Percentiles rank a stretch among this genome's conserved stretches.
Conservation (phyloP, 2,888 invertebrate genomes). For the Keiferia lycopersicella region DNA sequence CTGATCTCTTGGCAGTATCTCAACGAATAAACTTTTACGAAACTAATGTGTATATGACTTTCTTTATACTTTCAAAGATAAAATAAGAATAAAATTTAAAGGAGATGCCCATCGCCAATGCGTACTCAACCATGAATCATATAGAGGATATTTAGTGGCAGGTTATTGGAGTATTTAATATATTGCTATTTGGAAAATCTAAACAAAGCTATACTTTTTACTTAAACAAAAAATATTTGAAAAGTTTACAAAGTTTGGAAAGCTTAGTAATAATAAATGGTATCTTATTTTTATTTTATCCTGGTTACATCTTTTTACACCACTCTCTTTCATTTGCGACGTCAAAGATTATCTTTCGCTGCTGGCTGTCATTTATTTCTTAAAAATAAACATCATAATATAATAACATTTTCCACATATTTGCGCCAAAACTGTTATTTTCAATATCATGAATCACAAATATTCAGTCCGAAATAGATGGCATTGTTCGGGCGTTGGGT, state of each 20-base stretch:
- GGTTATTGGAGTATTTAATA: conserved; percentile 21
- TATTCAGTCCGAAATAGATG: background rate
- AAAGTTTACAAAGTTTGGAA: too few species aligned
- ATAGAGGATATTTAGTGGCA: conserved; percentile 2
- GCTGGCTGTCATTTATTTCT: too few species aligned
- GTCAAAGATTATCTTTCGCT: too few species aligned
- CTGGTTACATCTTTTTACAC: too few species aligned
- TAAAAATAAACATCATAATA: too few species aligned
- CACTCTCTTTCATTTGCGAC: too few species aligned
- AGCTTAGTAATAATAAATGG: background rate
- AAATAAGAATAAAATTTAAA: background rate
- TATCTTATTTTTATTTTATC: too few species aligned
- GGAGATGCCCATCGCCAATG: background rate
- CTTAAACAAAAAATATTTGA: too few species aligned
- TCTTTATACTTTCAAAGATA: background rate
- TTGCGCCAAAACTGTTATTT: too few species aligned
- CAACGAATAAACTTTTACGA: conserved; percentile 14
- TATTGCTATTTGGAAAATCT: background rate
- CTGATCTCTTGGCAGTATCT: conserved; percentile 22
- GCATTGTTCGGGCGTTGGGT: background rate
- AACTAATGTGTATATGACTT: conserved; percentile 2
- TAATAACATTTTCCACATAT: too few species aligned
- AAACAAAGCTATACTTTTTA: too few species aligned
- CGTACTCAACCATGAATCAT: conserved; percentile 12
- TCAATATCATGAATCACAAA: too few species aligned